Percentiles rank a stretch among this genome's conserved stretches.
phyloP scores from a whole-genome alignment of 1,140 invertebrate genomes.

The Heliconius himera region DNA sequence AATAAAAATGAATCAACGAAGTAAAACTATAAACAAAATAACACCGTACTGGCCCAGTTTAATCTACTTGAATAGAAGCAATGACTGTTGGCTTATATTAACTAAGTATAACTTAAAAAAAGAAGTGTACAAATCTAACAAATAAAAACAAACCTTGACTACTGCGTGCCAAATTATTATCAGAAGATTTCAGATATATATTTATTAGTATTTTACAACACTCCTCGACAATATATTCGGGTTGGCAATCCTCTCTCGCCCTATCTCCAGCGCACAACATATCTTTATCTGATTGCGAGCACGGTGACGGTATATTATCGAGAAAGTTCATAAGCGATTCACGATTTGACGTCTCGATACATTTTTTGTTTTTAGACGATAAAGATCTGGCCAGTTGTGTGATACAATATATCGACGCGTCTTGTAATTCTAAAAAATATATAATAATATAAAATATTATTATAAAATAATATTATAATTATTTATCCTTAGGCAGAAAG shows the following conservation, averaged over 20 bases:
- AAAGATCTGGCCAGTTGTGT: slow-evolving; percentile 55
- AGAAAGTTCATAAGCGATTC: slow-evolving; percentile 50
- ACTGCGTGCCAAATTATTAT: slow-evolving; percentile 51
- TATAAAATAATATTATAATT: too few relatives aligned
- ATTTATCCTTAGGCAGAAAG: too few relatives aligned
- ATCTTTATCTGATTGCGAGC: slow-evolving; percentile 17
- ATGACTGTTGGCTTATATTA: too few relatives aligned
- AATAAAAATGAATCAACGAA: too few relatives aligned
- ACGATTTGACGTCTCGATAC: slow-evolving; percentile 50
- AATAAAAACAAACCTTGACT: slow-evolving; percentile 54
- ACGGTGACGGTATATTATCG: slow-evolving; percentile 52
- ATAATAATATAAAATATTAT: background rate
- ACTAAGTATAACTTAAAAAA: too few relatives aligned
- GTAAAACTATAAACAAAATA: too few relatives aligned
- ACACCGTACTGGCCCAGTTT: too few relatives aligned
- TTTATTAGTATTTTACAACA: slow-evolving; percentile 58
- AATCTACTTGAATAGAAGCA: too few relatives aligned
- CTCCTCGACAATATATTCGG: slow-evolving; percentile 65
- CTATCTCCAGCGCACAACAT: slow-evolving; percentile 46
- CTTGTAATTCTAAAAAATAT: slow-evolving; percentile 58
- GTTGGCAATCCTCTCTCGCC: slow-evolving; percentile 53
- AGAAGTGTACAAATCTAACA: background rate
- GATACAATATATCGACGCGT: slow-evolving; percentile 58
- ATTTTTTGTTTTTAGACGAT: slow-evolving; percentile 40
- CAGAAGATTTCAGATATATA: slow-evolving; percentile 49